These are phyloP conservation scores for Agrochola litura DNA, from an alignment of 2,888 invertebrate genomes.

Conservation along the genomic window DNA sequence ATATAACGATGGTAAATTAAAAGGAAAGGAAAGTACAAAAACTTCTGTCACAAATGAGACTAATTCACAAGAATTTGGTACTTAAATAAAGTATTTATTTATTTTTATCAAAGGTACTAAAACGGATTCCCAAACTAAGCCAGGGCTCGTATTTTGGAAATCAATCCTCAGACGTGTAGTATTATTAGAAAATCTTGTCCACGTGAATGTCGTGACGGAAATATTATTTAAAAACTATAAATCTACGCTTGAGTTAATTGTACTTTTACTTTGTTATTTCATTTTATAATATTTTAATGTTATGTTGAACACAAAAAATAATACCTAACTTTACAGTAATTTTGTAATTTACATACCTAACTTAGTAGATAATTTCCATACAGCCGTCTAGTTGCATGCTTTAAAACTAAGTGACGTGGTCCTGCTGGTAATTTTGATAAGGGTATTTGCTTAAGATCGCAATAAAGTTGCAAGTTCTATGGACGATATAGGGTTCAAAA, in stretches of 20 bases:
- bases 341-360: conserved; percentile 4
- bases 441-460: conserved; percentile 7
- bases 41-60: background rate
- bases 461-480: background rate
- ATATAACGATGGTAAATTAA: background rate
- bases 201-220: background rate
- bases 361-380: conserved; percentile 13
- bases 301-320: background rate
- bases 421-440: conserved; percentile 26
- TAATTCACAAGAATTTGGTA: background rate
- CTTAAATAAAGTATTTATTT: background rate
- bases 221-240: background rate
- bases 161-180: background rate
- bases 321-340: background rate
- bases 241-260: background rate
- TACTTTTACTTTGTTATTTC: background rate
- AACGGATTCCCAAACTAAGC: background rate
- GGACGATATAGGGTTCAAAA: too few species aligned
- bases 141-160: background rate
- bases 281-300: background rate
- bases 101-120: background rate
- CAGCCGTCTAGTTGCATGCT: conserved; percentile 13
- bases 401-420: conserved; percentile 1
- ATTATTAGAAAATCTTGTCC: background rate
- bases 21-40: background rate